Base-by-base conservation (phyloP, 1,140 invertebrate species). In the Heliconius eleuchia region DNA sequence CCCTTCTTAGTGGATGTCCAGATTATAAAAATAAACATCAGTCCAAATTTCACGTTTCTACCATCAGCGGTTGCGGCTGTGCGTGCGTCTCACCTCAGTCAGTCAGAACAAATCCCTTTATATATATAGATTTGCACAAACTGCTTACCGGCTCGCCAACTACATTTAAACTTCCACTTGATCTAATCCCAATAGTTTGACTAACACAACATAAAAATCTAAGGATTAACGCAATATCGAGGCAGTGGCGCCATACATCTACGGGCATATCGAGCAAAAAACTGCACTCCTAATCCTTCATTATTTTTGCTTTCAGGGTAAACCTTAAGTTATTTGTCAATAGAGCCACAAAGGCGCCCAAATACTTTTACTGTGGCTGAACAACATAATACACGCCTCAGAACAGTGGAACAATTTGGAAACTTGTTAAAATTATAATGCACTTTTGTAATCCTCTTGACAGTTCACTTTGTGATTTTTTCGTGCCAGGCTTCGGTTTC, bases 371-470 rank as follows among this genome's bases (percentile, higher is more conserved):
- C 89, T 89, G 89, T 91, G 82, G 86, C 77, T 87, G 85, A 92
- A 92, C 89, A 82, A 87, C 88, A 92, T 93, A 94, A 93, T 94
- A 92, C 92, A 91, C 92, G 88, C 92, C 89, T 90, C 88, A 89
- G 92, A 92, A 93, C 92, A 93, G 85, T 85, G 80, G 82, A 91
- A 88, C 92, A 91, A 94, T 94, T 92, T 89, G 83, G 88, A 91
- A 90, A 92, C 90, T 88, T 93, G 92, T 94, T 94, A 94, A 94
- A 91, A 88, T 93, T 87, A 92, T 92, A 94, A 93, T 93, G 90
- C 88, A 84, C 89, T 89, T 90, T 93, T 94, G 92, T 93, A 88
- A 84, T 79, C 71, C 85, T 86, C 83, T 90, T 92, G 93, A 92
- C 93, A 94, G 91, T 85, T 92, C 80, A 81, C 73, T 89, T 84